A percentile compares a stretch with the other conserved stretches of the same genome.
phyloP scores from a whole-genome alignment of 2,113 vertebrate genomes.

The Egretta garzetta region DNA sequence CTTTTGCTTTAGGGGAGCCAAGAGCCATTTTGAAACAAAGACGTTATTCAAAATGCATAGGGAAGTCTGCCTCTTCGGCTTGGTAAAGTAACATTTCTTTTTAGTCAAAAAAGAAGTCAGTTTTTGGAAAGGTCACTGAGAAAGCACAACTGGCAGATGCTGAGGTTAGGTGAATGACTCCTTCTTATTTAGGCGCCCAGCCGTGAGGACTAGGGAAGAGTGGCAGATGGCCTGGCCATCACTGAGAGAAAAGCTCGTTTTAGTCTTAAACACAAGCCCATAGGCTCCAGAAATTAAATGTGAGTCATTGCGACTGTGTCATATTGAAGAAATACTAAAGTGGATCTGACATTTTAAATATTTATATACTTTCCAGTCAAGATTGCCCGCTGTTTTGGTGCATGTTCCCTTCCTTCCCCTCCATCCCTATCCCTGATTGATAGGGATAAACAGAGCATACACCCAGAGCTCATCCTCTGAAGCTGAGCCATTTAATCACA shows the following conservation, averaged over 20 bases:
- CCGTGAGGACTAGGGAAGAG: background rate
- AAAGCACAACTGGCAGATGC: slow-evolving; percentile 12
- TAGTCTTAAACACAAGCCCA: background rate
- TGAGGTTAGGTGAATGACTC: background rate
- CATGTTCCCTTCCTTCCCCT: background rate
- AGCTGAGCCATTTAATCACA: background rate
- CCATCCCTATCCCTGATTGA: too few relatives aligned
- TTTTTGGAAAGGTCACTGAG: background rate
- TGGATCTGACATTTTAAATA: background rate
- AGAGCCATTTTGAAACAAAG: slow-evolving; percentile 11
- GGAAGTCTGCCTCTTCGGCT: background rate
- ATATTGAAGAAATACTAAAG: background rate
- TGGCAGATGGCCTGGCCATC: background rate
- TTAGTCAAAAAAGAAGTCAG: background rate
- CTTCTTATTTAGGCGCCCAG: background rate
- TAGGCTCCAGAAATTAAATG: background rate
- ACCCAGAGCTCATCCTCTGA: background rate
- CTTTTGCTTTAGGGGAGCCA: background rate
- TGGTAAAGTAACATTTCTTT: background rate
- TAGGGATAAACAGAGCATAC: background rate
- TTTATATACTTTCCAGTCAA: background rate
- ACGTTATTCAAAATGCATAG: background rate
- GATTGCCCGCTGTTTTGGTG: background rate
- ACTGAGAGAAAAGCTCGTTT: background rate
- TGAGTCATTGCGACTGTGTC: rapidly evolving